Evolutionary conservation across 2,888 invertebrate species (phyloP), one percentile per base, ranked within the genome.

Genomic region (Mystacides longicornis): DNA sequence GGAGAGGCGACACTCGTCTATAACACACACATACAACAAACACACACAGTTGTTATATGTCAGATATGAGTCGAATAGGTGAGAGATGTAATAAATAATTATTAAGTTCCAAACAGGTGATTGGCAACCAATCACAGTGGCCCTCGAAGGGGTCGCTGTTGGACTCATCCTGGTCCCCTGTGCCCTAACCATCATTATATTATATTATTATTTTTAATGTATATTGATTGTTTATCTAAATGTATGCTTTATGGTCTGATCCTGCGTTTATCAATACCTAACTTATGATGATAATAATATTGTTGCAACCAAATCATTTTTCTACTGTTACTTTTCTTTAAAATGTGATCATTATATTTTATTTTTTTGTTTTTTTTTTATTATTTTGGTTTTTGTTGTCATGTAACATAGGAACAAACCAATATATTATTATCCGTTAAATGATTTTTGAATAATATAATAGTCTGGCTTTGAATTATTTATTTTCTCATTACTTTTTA

Each of bases 171-270:
- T 54, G 16, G 59, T 59, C 61, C 61, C 61, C 59, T 59, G 59
- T 61, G 16, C 16, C 3, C 5, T 7, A 27, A 5, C 27, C 5
- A 7, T 7, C 49, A 52, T 49, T 33, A 55, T 49, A 50, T 54
- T 31, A 50, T 43, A 54, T 47, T 49, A 49, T 19, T 48, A 49
- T 46, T 52, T 54, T 51, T 58, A 58, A 52, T 56, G 58, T 54
- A 56, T 54, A 56, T 49, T 60, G 58, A 58, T 56, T 60, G 58
- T 55, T 56, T 58, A 60, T 57, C 53, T 59, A 57, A 60, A 60
- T 60, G 60, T 60, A 60, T 53, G 58, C 60, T 60, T 60, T 57
- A 59, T 59, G 58, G 60, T 57, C 49, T 58, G 60, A 60, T 51
- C 23, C 57, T 37, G 58, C 57, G 60, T 60, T 55, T 3, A 37